A percentile compares a stretch with the other conserved stretches of the same genome.
These are phyloP conservation scores for Subanguina moxae DNA, from an alignment of 1,140 invertebrate genomes.

Conservation along the genomic window DNA sequence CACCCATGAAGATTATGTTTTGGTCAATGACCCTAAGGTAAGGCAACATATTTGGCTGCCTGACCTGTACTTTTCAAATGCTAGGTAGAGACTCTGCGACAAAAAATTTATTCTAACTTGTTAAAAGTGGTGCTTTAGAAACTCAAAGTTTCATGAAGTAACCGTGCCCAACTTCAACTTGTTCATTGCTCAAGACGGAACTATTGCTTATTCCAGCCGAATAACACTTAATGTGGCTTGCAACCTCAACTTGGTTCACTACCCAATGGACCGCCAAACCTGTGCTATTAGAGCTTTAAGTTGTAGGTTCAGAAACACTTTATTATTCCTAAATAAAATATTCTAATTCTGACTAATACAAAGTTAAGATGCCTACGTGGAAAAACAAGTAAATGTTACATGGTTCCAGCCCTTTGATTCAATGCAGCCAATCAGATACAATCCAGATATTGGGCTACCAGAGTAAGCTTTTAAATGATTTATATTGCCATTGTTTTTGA, in stretches of 20 bases:
- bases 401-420: too few relatives aligned
- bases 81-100: too few relatives aligned
- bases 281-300: neutral
- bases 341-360: too few relatives aligned
- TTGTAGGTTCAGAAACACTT: neutral
- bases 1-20: conserved; percentile 47
- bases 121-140: too few relatives aligned
- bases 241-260: conserved; percentile 50
- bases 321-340: too few relatives aligned
- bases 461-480: too few relatives aligned
- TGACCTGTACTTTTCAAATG: conserved; percentile 57
- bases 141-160: conserved; percentile 50
- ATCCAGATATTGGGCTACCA: conserved; percentile 54
- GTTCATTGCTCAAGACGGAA: conserved; percentile 58
- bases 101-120: too few relatives aligned
- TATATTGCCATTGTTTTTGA: too few relatives aligned
- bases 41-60: conserved; percentile 60
- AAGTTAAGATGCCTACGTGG: conserved; percentile 55
- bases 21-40: conserved; percentile 52
- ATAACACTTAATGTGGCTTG: conserved; percentile 52
- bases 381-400: conserved; percentile 51
- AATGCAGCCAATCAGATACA: conserved; percentile 46
- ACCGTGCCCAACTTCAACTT: conserved; percentile 59
- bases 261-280: conserved; percentile 50
- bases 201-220: conserved; percentile 60